A percentile compares a stretch with the other conserved stretches of the same genome.
These are phyloP conservation scores for Plotosus lineatus DNA, from an alignment of 2,113 vertebrate genomes.

Conservation along the genomic window DNA sequence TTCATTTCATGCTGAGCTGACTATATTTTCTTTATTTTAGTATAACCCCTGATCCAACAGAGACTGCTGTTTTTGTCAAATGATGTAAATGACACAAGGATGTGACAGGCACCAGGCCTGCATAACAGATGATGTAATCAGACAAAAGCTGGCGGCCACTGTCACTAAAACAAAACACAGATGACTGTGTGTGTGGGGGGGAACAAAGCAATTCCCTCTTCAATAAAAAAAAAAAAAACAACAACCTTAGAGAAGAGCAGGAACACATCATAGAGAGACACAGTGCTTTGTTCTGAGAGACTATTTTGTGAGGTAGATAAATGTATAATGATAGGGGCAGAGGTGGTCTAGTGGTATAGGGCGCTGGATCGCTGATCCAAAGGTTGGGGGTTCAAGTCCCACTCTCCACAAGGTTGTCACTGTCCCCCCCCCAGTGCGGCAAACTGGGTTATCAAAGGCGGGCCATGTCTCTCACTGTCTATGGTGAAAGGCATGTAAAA, in stretches of 20 bases:
- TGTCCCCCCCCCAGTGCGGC: too few relatives aligned
- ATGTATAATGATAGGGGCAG: slow-evolving; percentile 35
- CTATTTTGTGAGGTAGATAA: slow-evolving; percentile 29
- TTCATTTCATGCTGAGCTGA: slow-evolving; percentile 20
- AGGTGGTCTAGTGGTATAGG: too few relatives aligned
- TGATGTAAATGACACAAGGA: slow-evolving; percentile 30
- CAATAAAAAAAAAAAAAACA: too few relatives aligned
- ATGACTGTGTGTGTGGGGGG: neutral
- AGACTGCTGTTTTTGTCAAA: slow-evolving; percentile 45
- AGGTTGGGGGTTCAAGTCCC: too few relatives aligned
- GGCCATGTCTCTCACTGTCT: too few relatives aligned
- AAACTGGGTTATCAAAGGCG: too few relatives aligned
- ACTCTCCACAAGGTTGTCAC: too few relatives aligned
- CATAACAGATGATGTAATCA: slow-evolving; percentile 41
- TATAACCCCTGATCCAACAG: slow-evolving; percentile 28
- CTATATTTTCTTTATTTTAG: slow-evolving; percentile 47
- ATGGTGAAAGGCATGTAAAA: too few relatives aligned
- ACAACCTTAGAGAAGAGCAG: neutral
- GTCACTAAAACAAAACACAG: slow-evolving; percentile 12
- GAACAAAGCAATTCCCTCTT: slow-evolving; percentile 23
- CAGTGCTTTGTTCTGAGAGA: slow-evolving; percentile 6
- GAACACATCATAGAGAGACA: slow-evolving; percentile 13
- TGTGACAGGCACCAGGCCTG: slow-evolving; percentile 18
- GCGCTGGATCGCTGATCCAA: too few relatives aligned
- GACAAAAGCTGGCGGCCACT: slow-evolving; percentile 33